Evolutionary conservation across 1,140 invertebrate genomes (phyloP).

Genomic region (Rhopalosiphum padi): DNA sequence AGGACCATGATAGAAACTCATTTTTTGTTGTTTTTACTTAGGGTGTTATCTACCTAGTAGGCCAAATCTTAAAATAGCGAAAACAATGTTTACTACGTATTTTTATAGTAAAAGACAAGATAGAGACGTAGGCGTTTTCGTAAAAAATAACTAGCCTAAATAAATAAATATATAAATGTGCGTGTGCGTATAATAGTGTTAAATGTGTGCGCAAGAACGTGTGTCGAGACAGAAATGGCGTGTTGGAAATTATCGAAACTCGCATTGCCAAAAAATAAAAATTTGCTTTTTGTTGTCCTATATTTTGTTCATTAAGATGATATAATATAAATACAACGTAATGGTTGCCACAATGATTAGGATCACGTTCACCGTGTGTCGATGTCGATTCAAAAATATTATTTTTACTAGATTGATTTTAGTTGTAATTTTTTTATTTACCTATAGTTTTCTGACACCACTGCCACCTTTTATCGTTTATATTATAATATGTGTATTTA

Average conservation of each 20-base stretch:
- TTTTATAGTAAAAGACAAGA: background rate
- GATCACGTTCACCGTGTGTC: background rate
- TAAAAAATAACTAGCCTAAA: slow-evolving; percentile 22
- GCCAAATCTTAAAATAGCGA: slow-evolving; percentile 23
- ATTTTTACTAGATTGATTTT: background rate
- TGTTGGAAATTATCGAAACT: slow-evolving; percentile 11
- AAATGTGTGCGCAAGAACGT: background rate
- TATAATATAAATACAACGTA: background rate
- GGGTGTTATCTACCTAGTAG: background rate
- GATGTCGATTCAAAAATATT: background rate
- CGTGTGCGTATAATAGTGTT: background rate
- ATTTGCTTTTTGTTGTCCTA: background rate
- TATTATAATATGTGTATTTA: background rate
- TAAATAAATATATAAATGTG: background rate
- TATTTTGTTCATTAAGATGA: background rate
- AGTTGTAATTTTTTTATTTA: background rate
- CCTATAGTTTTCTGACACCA: background rate
- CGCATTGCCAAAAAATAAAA: background rate
- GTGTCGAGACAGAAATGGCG: slow-evolving; percentile 12
- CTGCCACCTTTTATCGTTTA: background rate
- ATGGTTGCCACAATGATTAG: no score
- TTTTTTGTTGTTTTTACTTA: background rate
- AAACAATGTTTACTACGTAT: background rate
- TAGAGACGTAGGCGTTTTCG: slow-evolving; percentile 16
- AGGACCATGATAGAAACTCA: background rate